Evolutionary conservation across 2,113 vertebrate genomes (phyloP).

Genomic region (Chitala chitala): DNA sequence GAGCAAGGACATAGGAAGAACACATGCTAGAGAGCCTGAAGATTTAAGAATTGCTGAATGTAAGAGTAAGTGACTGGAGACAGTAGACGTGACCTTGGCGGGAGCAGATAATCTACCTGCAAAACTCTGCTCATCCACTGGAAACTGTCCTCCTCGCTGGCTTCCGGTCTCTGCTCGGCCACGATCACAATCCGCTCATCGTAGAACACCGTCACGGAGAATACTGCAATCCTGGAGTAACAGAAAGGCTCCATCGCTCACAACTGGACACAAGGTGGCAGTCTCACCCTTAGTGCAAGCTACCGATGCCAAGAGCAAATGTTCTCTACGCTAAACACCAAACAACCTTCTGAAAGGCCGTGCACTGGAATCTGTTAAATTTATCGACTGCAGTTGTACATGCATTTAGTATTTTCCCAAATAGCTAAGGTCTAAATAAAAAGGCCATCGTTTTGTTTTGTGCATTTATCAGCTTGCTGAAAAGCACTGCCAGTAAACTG

Average conservation of each 20-base stretch:
- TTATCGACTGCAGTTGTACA: no score
- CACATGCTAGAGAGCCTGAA: not conserved
- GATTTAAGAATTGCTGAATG: not conserved
- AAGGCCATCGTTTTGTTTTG: no score
- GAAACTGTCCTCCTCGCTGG: constrained; percentile 93
- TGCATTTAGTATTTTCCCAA: no score
- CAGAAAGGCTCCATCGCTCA: constrained; percentile 8
- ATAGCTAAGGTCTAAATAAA: no score
- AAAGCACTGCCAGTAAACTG: no score
- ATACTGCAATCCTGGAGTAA: constrained; percentile 83
- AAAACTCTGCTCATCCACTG: constrained; percentile 98
- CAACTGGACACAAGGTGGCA: constrained; percentile 7
- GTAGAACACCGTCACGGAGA: constrained; percentile 91
- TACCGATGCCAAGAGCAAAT: not conserved
- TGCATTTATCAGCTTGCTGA: no score
- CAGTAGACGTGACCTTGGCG: not conserved
- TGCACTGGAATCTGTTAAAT: no score
- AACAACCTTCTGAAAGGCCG: not conserved
- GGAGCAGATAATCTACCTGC: constrained; percentile 65
- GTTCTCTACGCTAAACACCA: not conserved
- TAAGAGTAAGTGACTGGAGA: not conserved
- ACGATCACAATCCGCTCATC: constrained; percentile 95
- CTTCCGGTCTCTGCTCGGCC: constrained; percentile 89
- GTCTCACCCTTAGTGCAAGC: not conserved
- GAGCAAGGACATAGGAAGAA: not conserved